Conservation (phyloP, 1,140 invertebrate species). For the Eurosta solidaginis region DNA sequence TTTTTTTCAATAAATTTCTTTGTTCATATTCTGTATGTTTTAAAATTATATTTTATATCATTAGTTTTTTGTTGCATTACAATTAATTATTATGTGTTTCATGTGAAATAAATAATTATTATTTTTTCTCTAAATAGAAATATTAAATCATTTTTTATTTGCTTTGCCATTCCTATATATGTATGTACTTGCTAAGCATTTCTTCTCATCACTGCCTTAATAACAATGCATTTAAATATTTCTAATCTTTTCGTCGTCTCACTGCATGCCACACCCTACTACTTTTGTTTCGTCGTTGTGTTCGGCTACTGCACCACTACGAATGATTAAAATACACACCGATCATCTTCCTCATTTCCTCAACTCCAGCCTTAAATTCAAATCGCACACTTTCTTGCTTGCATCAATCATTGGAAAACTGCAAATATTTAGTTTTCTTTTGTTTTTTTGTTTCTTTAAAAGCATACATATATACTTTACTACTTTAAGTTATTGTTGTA, state of each 20-base stretch:
- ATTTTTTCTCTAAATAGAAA: slow-evolving; percentile 27
- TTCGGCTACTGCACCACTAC: no score
- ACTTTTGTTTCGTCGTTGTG: no score
- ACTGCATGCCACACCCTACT: no score
- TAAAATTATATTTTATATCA: slow-evolving; percentile 33
- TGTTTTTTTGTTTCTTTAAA: neutral
- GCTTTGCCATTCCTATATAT: slow-evolving; percentile 29
- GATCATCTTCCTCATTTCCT: no score
- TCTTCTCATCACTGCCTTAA: neutral
- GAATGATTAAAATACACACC: no score
- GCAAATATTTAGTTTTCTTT: neutral
- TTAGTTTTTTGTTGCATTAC: slow-evolving; percentile 33
- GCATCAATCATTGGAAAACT: slow-evolving; percentile 17
- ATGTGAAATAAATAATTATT: slow-evolving; percentile 35
- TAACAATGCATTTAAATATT: slow-evolving; percentile 9
- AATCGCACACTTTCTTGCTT: no score
- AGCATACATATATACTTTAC: slow-evolving; percentile 4
- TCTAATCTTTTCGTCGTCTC: neutral
- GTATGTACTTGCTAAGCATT: slow-evolving; percentile 1
- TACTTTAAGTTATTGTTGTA: neutral
- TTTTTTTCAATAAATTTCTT: slow-evolving; percentile 1
- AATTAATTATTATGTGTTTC: slow-evolving; percentile 30
- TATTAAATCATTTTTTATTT: slow-evolving; percentile 23
- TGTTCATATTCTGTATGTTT: slow-evolving; percentile 28
- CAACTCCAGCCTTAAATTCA: no score